Percentiles rank a stretch among this genome's conserved stretches.
Conservation (phyloP, 2,888 invertebrate species). For the Cremastinae sp. region DNA sequence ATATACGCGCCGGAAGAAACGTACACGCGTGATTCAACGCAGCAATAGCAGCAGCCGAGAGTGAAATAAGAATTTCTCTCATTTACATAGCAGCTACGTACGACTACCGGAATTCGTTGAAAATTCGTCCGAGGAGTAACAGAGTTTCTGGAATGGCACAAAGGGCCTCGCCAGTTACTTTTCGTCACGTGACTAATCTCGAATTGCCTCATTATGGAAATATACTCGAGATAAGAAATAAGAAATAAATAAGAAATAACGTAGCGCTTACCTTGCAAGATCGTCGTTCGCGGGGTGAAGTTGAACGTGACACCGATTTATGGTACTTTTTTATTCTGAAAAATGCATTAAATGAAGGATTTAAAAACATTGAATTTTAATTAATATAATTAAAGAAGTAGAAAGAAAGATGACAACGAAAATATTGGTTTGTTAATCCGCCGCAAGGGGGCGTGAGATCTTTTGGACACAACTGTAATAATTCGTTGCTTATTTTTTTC, state of each 20-base stretch:
- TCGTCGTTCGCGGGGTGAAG: conserved; percentile 59
- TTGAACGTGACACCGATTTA: conserved; percentile 66
- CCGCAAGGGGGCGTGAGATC: too few species aligned
- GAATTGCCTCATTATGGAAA: conserved; percentile 37
- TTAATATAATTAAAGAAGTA: conserved; percentile 3
- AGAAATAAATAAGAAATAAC: conserved; percentile 5
- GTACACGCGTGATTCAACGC: neutral
- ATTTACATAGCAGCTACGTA: conserved; percentile 51
- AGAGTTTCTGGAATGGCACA: conserved; percentile 52
- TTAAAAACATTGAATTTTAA: neutral
- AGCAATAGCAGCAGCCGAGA: neutral
- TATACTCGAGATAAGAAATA: neutral
- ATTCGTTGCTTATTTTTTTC: too few species aligned
- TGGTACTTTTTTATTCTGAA: conserved; percentile 62
- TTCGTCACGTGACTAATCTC: neutral
- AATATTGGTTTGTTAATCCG: too few species aligned
- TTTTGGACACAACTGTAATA: too few species aligned
- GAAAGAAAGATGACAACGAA: neutral
- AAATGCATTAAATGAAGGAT: conserved; percentile 15
- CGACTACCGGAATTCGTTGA: conserved; percentile 67
- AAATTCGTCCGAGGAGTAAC: conserved; percentile 66
- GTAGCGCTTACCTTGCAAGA: conserved; percentile 65
- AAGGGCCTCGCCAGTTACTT: neutral
- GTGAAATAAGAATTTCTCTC: conserved; percentile 13
- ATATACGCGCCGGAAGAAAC: conserved; percentile 14